Percentiles rank a stretch among this genome's conserved stretches.
phyloP scores from a whole-genome alignment of 2,888 invertebrate genomes.

The Sisyra nigra region DNA sequence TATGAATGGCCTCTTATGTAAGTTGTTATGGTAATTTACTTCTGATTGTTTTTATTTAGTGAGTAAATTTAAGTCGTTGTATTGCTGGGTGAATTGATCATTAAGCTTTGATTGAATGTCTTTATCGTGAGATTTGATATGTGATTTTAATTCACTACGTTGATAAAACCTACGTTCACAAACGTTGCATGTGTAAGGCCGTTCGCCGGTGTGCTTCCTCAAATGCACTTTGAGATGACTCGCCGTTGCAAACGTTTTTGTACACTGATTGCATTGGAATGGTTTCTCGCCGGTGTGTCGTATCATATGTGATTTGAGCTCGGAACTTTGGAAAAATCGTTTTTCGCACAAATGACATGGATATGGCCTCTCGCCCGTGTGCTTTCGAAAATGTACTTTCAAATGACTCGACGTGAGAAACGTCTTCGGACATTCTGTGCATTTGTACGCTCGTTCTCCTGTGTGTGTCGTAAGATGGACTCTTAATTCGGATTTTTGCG shows the following conservation, averaged over 20 bases:
- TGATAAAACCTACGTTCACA: background rate
- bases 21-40: too few relatives aligned
- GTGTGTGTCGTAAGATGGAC: conserved; percentile 1
- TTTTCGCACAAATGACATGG: conserved; percentile 2
- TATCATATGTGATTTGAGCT: conserved; percentile 1
- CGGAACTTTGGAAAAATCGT: background rate
- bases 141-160: conserved; percentile 1
- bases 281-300: conserved; percentile 1
- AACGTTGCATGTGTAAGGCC: conserved; percentile 1
- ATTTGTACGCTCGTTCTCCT: background rate
- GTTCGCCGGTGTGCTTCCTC: conserved; percentile 3
- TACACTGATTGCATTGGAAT: background rate
- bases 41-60: too few relatives aligned
- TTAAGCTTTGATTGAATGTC: too few relatives aligned
- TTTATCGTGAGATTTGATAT: conserved; percentile 1
- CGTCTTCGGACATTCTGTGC: conserved; percentile 3
- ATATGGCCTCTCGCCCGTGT: conserved; percentile 1
- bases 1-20: too few relatives aligned
- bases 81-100: too few relatives aligned
- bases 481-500: conserved; percentile 1
- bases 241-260: conserved; percentile 1
- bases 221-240: conserved; percentile 3
- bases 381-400: background rate
- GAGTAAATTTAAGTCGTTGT: too few relatives aligned
- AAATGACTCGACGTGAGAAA: conserved; percentile 1